Percentiles rank a stretch among this genome's conserved stretches.
These are phyloP conservation scores for Equus przewalskii DNA, from an alignment of 2,113 vertebrate genomes.

Conservation along the genomic window DNA sequence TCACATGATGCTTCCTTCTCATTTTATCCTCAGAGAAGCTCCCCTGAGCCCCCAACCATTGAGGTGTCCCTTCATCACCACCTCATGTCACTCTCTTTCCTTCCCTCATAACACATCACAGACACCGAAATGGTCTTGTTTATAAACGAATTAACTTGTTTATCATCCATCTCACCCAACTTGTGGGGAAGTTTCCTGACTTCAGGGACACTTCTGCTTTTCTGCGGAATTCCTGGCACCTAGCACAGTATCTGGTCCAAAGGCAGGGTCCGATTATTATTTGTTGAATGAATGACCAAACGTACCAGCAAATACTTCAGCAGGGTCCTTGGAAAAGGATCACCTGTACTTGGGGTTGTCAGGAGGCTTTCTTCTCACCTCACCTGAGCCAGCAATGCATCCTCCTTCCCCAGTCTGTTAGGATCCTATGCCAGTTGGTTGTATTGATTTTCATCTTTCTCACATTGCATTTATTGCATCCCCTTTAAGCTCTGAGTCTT, in stretches of 20 bases:
- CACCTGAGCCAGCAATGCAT: background rate
- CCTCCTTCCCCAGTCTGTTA: background rate
- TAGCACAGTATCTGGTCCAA: background rate
- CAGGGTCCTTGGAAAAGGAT: background rate
- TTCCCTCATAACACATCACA: background rate
- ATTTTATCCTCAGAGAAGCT: background rate
- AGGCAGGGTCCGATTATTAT: background rate
- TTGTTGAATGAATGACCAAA: background rate
- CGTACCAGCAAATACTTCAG: background rate
- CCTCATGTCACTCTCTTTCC: background rate
- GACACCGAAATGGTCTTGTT: background rate
- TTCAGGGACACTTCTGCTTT: background rate
- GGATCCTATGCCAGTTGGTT: background rate
- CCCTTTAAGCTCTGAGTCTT: background rate
- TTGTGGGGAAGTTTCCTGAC: background rate
- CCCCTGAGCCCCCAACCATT: accelerated
- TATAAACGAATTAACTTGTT: background rate
- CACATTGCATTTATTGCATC: accelerated
- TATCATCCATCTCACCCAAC: background rate
- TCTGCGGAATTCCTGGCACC: background rate
- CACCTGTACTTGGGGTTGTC: background rate
- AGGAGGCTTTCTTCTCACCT: background rate
- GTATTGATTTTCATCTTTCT: background rate
- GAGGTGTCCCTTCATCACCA: background rate
- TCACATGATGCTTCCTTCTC: background rate